phyloP scores from a whole-genome alignment of 2,113 vertebrate species.

The Thoracochromis brauschi region DNA sequence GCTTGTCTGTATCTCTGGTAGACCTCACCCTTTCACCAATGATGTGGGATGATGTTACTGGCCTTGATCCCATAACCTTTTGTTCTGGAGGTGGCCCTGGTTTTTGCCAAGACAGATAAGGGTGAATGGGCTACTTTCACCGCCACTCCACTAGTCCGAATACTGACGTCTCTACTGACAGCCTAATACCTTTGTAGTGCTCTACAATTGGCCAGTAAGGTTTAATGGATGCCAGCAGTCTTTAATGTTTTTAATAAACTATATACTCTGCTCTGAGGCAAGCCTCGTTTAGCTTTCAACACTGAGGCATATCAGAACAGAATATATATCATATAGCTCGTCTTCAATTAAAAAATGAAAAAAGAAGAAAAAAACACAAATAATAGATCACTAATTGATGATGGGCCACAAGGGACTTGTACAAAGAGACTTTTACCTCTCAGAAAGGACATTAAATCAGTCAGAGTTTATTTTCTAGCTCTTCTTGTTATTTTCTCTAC shows the following conservation, averaged over 20 bases:
- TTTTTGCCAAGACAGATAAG: slow-evolving; percentile 21
- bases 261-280: slow-evolving; percentile 27
- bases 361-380: neutral
- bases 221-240: slow-evolving; percentile 20
- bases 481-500: slow-evolving; percentile 41
- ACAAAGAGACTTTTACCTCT: slow-evolving; percentile 30
- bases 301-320: slow-evolving; percentile 20
- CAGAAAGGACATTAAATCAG: slow-evolving; percentile 23
- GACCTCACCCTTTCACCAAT: slow-evolving; percentile 47
- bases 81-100: slow-evolving; percentile 26
- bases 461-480: slow-evolving; percentile 56
- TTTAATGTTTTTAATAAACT: neutral
- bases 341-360: neutral
- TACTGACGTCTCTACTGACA: slow-evolving; percentile 32
- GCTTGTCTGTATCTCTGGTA: slow-evolving; percentile 42
- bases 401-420: slow-evolving; percentile 15
- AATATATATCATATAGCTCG: slow-evolving; percentile 6
- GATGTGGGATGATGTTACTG: slow-evolving; percentile 25
- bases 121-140: slow-evolving; percentile 39
- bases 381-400: neutral
- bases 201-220: slow-evolving; percentile 46
- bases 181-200: slow-evolving; percentile 34
- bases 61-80: slow-evolving; percentile 24
- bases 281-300: neutral
- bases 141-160: slow-evolving; percentile 30